Evolutionary conservation across 2,888 invertebrate genomes (phyloP), one percentile per base, ranked within the genome.

Genomic region (Aphodius granarius): DNA sequence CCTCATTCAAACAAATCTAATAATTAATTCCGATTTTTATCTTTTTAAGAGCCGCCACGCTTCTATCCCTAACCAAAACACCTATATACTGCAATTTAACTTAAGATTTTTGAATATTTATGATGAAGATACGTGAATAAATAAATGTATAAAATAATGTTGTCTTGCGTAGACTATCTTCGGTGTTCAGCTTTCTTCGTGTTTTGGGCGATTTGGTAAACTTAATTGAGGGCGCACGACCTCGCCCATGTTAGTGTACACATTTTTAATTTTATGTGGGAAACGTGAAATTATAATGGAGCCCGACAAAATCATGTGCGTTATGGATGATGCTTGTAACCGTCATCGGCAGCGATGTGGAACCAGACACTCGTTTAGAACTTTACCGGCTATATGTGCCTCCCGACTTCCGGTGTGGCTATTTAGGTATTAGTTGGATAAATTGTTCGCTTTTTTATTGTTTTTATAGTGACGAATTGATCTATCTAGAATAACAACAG

Each of bases 321-420:
- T 83, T 82, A 83, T 83, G 84, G 83, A 82, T 77, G 79, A 79
- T 81, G 82, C 82, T 83, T 79, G 78, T 81, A 83, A 83, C 83
- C 83, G 83, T 83, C 82, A 81, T 83, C 80, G 79, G 76, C 80
- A 80, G 72, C 81, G 79, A 79, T 81, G 78, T 82, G 80, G 81
- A 81, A 82, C 82, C 76, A 62, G 78, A 77, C 81, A 79, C 79
- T 80, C 79, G 81, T 20, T 78, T 79, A 78, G 82, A 81, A 83
- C 83, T 81, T 83, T 83, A 83, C 84, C 80, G 83, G 81, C 21
- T 21, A 68, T 43, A 43, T 3, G 43, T 68, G 22, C 19, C n/a
- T n/a, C n/a, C 68, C 68, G 0, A 68, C 68, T 19, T 68, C 68
- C 68, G 68, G 68, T 68, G 43, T 13, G 43, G 1, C 43, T 43